Conservation (phyloP, 1,140 invertebrate species). For the Pseudomyrmex cubaensis region DNA sequence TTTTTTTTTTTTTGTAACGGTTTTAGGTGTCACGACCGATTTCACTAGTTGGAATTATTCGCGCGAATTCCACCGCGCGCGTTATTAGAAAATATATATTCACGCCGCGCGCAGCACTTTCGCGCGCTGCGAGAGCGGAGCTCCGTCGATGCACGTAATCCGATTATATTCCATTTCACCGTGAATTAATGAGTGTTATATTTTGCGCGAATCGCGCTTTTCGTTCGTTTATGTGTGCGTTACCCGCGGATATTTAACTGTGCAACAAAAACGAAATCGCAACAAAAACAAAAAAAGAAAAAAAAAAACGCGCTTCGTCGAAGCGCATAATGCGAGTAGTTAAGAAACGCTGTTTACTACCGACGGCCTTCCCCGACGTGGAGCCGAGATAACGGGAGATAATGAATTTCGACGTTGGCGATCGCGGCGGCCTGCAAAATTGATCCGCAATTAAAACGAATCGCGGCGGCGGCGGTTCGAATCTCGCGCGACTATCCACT, state of each 20-base stretch:
- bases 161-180: slow-evolving; percentile 20
- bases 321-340: slow-evolving; percentile 10
- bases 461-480: background rate
- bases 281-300: too few relatives aligned
- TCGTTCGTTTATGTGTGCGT: slow-evolving; percentile 14
- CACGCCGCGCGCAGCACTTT: background rate
- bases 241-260: slow-evolving; percentile 22
- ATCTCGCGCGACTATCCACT: slow-evolving; percentile 21
- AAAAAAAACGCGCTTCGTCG: background rate
- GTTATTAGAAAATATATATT: background rate
- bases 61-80: background rate
- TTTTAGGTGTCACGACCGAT: background rate
- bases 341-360: slow-evolving; percentile 38
- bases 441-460: slow-evolving; percentile 47
- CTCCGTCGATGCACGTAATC: slow-evolving; percentile 1
- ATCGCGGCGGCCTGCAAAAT: slow-evolving; percentile 27
- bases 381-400: slow-evolving; percentile 30
- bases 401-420: slow-evolving; percentile 49
- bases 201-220: background rate
- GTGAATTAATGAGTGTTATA: slow-evolving; percentile 24
- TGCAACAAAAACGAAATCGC: background rate
- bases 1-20: background rate
- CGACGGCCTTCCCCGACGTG: background rate
- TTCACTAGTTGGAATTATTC: background rate
- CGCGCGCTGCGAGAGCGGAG: background rate